These are phyloP conservation scores for Pocota personata DNA, from an alignment of 2,888 invertebrate species.

Conservation along the genomic window DNA sequence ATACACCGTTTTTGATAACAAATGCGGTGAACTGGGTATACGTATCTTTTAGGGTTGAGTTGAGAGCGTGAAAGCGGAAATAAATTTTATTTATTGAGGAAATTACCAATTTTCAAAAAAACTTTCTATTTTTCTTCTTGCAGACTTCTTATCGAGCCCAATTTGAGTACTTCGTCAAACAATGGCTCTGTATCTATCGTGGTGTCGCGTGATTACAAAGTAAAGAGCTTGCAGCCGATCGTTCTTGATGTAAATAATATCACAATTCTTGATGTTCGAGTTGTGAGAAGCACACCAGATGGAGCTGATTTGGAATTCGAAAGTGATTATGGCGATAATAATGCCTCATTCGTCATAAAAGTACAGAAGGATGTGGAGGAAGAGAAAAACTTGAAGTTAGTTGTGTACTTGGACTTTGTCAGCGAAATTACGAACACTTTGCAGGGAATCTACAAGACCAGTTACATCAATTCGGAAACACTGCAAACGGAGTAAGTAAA, in stretches of 20 bases:
- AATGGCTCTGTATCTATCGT: constrained; percentile 81
- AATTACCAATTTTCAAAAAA: background rate
- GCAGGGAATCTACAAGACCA: constrained; percentile 84
- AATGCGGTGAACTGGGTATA: background rate
- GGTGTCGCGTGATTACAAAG: constrained; percentile 78
- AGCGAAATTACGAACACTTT: constrained; percentile 84
- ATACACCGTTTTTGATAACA: background rate
- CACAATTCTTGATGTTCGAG: constrained; percentile 79
- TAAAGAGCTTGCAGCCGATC: constrained; percentile 79
- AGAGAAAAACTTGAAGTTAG: constrained; percentile 79
- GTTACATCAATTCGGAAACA: constrained; percentile 82
- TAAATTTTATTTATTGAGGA: background rate
- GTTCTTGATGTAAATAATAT: constrained; percentile 82
- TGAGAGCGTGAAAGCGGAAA: background rate
- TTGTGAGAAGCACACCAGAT: constrained; percentile 75
- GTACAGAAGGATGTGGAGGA: constrained; percentile 76
- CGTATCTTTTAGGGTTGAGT: background rate
- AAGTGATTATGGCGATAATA: constrained; percentile 80
- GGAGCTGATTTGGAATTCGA: constrained; percentile 79
- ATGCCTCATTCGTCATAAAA: constrained; percentile 79
- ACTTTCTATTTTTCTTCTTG: constrained; percentile 11
- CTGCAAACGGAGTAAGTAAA: constrained; percentile 81
- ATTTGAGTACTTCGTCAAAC: constrained; percentile 78
- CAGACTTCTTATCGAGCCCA: constrained; percentile 82
- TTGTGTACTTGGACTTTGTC: constrained; percentile 83